phyloP scores from a whole-genome alignment of 2,797 vertebrate species.

The Sphenopsis melanotis region DNA sequence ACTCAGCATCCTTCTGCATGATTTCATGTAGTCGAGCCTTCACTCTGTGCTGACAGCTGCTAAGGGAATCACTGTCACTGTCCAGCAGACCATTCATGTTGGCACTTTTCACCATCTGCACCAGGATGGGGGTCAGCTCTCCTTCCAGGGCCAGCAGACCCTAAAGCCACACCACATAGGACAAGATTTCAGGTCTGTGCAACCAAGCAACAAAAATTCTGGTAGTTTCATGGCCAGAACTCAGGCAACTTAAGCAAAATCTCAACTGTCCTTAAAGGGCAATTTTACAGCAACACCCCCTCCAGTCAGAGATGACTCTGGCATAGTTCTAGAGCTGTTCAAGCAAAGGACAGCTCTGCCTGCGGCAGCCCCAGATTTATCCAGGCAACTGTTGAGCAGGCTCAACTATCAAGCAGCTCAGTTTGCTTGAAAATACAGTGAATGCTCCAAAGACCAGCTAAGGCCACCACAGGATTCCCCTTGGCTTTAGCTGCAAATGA shows the following conservation, averaged over 20 bases:
- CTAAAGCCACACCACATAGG: slow-evolving; percentile 67
- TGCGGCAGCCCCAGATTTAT: not conserved
- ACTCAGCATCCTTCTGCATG: slow-evolving; percentile 90
- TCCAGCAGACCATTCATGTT: slow-evolving; percentile 99
- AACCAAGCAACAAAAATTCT: not conserved
- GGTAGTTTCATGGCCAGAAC: not conserved
- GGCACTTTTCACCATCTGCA: slow-evolving; percentile 99
- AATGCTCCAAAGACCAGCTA: not conserved
- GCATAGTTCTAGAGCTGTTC: not conserved
- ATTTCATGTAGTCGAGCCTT: slow-evolving; percentile 93
- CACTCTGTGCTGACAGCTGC: slow-evolving; percentile 93
- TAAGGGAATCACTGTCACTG: slow-evolving; percentile 93
- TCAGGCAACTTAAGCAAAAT: not conserved
- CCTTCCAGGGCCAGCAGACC: slow-evolving; percentile 95
- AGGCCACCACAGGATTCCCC: not conserved
- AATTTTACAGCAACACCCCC: not conserved
- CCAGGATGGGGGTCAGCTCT: slow-evolving; percentile 96
- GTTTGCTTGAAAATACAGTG: not conserved
- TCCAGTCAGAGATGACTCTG: not conserved
- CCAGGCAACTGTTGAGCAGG: not conserved
- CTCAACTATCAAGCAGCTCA: not conserved
- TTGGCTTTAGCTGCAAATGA: not conserved
- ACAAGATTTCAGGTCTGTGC: not conserved
- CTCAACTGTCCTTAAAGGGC: not conserved
- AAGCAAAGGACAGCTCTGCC: not conserved